Conservation (phyloP, 2,888 invertebrate species). For the Drepanosiphum platanoidis region DNA sequence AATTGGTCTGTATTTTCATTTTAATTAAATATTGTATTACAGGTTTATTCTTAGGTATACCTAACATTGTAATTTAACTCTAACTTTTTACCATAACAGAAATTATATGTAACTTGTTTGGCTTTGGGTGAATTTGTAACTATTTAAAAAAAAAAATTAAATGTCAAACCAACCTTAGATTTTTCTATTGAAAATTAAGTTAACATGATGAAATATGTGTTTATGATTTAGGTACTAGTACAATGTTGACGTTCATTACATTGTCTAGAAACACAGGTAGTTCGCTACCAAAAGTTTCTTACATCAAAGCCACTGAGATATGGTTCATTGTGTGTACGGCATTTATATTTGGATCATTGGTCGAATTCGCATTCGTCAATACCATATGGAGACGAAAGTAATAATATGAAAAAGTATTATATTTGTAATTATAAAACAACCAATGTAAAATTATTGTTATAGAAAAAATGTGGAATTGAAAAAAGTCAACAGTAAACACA, state of each 20-base stretch:
- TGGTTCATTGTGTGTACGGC: conserved; percentile 88
- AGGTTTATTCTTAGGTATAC: too few relatives aligned
- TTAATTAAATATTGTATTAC: too few relatives aligned
- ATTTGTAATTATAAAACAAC: conserved; percentile 1
- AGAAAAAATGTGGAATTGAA: conserved; percentile 78
- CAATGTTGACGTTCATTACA: conserved; percentile 88
- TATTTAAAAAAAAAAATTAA: too few relatives aligned
- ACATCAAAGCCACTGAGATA: conserved; percentile 89
- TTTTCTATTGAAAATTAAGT: background rate
- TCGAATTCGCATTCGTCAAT: conserved; percentile 90
- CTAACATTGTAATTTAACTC: too few relatives aligned
- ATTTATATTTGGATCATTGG: conserved; percentile 85
- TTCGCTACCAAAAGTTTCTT: conserved; percentile 87
- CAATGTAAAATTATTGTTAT: conserved; percentile 65
- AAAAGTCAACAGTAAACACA: conserved; percentile 84
- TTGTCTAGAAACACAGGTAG: conserved; percentile 85
- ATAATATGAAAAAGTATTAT: conserved; percentile 65
- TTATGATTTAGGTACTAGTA: conserved; percentile 76
- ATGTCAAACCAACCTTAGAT: too few relatives aligned
- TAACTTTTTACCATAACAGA: too few relatives aligned
- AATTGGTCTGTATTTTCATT: too few relatives aligned
- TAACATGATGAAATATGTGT: background rate
- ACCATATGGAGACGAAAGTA: conserved; percentile 87
- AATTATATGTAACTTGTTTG: too few relatives aligned
- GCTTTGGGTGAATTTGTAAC: too few relatives aligned